A percentile compares a stretch with the other conserved stretches of the same genome.
Conservation (phyloP, 2,797 vertebrate genomes). For the Pelochelys cantorii region DNA sequence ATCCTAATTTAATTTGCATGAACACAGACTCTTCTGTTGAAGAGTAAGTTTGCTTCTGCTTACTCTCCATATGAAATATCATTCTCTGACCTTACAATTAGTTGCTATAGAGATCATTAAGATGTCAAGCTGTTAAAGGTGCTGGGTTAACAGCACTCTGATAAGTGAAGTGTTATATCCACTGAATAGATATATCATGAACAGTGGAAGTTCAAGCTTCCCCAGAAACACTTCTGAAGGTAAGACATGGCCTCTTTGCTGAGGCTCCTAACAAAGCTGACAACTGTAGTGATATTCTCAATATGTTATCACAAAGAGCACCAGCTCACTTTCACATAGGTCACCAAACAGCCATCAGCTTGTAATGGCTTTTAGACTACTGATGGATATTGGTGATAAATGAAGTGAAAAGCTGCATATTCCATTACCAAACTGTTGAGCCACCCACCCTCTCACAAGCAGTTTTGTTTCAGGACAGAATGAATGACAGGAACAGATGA, state of each 20-base stretch:
- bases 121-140: background rate
- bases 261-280: slow-evolving; percentile 19
- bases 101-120: background rate
- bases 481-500: background rate
- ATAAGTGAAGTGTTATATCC: background rate
- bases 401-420: slow-evolving; percentile 53
- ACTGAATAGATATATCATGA: background rate
- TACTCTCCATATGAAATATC: background rate
- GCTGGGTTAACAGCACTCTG: background rate
- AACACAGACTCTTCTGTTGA: background rate
- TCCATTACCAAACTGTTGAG: slow-evolving; percentile 23
- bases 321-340: background rate
- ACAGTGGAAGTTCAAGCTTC: slow-evolving; percentile 9
- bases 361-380: slow-evolving; percentile 57
- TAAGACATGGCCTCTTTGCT: background rate
- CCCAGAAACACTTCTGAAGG: background rate
- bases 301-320: background rate
- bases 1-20: background rate
- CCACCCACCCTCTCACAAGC: slow-evolving; percentile 16
- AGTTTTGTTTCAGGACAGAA: background rate
- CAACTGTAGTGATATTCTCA: background rate
- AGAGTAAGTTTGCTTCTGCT: background rate
- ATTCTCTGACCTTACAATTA: background rate
- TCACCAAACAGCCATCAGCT: slow-evolving; percentile 1
- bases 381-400: slow-evolving; percentile 25